Percentiles rank a stretch among this genome's conserved stretches.
Conservation (phyloP, 2,113 vertebrate species). For the Aspidoscelis tigris region DNA sequence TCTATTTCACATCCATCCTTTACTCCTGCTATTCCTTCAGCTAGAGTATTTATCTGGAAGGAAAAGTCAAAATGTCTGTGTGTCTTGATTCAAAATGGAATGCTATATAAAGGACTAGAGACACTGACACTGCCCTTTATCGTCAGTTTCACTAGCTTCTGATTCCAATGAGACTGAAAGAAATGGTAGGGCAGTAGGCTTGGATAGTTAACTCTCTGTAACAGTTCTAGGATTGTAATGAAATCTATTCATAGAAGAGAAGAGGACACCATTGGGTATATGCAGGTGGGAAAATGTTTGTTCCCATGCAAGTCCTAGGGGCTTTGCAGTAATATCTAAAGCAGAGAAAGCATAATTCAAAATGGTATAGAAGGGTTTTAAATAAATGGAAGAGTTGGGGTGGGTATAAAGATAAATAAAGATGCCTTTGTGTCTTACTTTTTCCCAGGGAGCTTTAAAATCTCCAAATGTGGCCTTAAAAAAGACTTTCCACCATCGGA, state of each 20-base stretch:
- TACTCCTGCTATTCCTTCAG: neutral
- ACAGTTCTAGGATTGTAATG: neutral
- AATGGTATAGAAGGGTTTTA: conserved; percentile 6
- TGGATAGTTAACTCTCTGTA: neutral
- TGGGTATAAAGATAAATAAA: neutral
- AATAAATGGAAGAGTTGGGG: neutral
- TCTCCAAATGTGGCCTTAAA: neutral
- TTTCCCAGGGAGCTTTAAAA: neutral
- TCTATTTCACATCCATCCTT: neutral
- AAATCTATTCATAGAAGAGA: conserved; percentile 6
- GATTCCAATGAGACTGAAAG: neutral
- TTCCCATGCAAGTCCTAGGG: neutral
- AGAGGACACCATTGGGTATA: neutral
- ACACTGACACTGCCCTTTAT: neutral
- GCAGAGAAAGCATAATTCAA: neutral
- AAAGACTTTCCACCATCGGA: neutral
- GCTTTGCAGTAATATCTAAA: neutral
- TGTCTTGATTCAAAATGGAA: neutral
- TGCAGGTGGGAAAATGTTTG: conserved; percentile 1
- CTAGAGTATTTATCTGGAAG: neutral
- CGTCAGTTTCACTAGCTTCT: neutral
- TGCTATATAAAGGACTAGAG: neutral
- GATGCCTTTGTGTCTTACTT: neutral
- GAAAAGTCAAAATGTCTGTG: neutral
- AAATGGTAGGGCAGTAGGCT: neutral